Conservation (phyloP, 2,797 vertebrate species). For the Natrix natrix region DNA sequence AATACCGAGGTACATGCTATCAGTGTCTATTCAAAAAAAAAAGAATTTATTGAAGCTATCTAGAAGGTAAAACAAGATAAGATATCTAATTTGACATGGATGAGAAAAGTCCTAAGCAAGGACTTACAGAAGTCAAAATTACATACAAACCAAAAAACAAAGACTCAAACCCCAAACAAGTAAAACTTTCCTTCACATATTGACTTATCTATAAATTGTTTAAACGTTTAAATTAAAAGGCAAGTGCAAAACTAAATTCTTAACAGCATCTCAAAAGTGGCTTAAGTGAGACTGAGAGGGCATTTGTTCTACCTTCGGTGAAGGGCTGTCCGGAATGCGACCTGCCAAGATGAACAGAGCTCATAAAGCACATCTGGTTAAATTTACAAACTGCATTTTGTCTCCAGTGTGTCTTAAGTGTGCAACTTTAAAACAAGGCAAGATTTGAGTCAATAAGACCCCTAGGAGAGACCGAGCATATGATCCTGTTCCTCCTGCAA, state of each 20-base stretch:
- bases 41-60: conserved; percentile 1
- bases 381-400: not conserved
- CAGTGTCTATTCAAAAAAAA: not conserved
- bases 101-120: not conserved
- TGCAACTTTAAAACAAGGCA: not conserved
- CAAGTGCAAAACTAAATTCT: not conserved
- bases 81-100: not conserved
- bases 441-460: not conserved
- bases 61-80: not conserved
- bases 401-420: not conserved
- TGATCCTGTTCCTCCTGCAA: not conserved
- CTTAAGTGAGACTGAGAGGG: not conserved
- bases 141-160: not conserved
- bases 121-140: not conserved
- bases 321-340: not conserved
- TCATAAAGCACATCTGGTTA: not conserved
- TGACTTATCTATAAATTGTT: not conserved
- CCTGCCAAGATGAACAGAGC: not conserved
- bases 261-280: not conserved
- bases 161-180: not conserved
- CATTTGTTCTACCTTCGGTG: not conserved
- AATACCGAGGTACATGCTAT: conserved; percentile 9
- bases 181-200: not conserved
- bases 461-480: not conserved
- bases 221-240: conserved; percentile 16